Conservation (phyloP, 92 coral and sea anemone species). For the Parazoanthus swiftii region DNA sequence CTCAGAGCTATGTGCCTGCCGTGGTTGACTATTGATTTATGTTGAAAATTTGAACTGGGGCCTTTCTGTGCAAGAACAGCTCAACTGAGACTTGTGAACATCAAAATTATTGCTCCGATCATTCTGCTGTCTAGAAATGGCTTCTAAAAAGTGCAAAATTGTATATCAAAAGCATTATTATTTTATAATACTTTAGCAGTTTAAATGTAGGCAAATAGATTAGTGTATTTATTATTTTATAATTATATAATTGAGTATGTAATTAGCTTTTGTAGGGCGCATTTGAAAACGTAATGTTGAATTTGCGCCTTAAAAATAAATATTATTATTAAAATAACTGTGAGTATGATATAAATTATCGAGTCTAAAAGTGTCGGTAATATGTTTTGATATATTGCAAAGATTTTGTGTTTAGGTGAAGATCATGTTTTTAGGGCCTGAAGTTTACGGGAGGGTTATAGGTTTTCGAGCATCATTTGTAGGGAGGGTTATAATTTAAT, state of each 20-base stretch:
- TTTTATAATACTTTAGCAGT: not conserved
- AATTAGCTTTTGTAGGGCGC: slow-evolving; percentile 7
- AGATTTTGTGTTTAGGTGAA: slow-evolving; percentile 1
- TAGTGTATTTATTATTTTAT: slow-evolving; percentile 2
- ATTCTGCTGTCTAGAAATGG: slow-evolving; percentile 6
- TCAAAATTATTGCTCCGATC: slow-evolving; percentile 17
- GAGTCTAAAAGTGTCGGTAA: not conserved
- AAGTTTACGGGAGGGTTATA: slow-evolving; percentile 2
- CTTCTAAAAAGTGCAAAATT: slow-evolving; percentile 8
- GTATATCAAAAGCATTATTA: slow-evolving; percentile 4
- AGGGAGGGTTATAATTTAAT: slow-evolving; percentile 2
- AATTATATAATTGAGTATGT: slow-evolving; percentile 3
- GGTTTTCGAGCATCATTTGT: not conserved
- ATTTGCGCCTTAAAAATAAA: slow-evolving; percentile 9
- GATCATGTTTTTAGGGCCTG: slow-evolving; percentile 7
- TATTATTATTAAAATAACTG: slow-evolving; percentile 9
- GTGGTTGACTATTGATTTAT: slow-evolving; percentile 12
- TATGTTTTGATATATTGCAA: slow-evolving; percentile 4
- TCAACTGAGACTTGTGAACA: not conserved
- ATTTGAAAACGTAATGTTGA: not conserved
- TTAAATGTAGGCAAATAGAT: not conserved
- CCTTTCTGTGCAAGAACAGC: slow-evolving; percentile 15
- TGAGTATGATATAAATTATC: slow-evolving; percentile 4
- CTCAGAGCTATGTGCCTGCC: slow-evolving; percentile 27
- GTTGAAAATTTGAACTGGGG: slow-evolving; percentile 25